Percentiles rank a stretch among this genome's conserved stretches.
These are phyloP conservation scores for Idaea biselata DNA, from an alignment of 2,888 invertebrate genomes.

Conservation along the genomic window DNA sequence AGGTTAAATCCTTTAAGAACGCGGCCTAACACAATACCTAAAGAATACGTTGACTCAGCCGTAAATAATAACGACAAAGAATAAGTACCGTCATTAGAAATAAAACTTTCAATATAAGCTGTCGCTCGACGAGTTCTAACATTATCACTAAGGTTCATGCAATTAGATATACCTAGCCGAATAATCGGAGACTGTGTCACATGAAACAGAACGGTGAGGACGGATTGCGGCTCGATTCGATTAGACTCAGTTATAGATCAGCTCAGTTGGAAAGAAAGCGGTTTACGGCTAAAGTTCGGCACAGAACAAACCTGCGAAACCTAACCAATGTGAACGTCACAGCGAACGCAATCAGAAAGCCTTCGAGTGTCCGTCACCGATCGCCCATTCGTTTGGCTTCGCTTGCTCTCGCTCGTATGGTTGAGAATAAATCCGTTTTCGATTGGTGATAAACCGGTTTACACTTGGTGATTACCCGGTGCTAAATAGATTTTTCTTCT, in stretches of 20 bases:
- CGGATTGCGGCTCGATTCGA: neutral
- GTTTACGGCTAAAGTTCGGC: too few relatives aligned
- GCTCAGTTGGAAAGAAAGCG: too few relatives aligned
- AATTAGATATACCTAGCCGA: conserved; percentile 48
- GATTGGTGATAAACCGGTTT: too few relatives aligned
- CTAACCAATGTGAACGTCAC: too few relatives aligned
- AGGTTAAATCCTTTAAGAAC: neutral
- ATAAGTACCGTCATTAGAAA: conserved; percentile 16
- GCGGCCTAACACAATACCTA: conserved; percentile 3
- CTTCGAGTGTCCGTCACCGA: too few relatives aligned
- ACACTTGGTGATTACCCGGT: too few relatives aligned
- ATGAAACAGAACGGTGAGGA: neutral
- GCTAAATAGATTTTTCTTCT: too few relatives aligned
- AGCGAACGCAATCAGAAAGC: too few relatives aligned
- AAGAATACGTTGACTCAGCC: neutral
- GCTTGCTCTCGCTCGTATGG: too few relatives aligned
- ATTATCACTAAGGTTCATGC: conserved; percentile 65
- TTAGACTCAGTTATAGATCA: neutral
- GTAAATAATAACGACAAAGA: conserved; percentile 11
- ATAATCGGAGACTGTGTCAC: conserved; percentile 15
- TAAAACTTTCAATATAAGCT: conserved; percentile 19
- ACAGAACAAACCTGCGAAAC: too few relatives aligned
- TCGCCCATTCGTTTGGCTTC: too few relatives aligned
- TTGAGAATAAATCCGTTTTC: too few relatives aligned
- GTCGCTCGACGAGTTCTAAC: conserved; percentile 51